Evolutionary conservation across 2,797 vertebrate species (phyloP), one percentile per base, ranked within the genome.

Genomic region (Oreortyx pictus): DNA sequence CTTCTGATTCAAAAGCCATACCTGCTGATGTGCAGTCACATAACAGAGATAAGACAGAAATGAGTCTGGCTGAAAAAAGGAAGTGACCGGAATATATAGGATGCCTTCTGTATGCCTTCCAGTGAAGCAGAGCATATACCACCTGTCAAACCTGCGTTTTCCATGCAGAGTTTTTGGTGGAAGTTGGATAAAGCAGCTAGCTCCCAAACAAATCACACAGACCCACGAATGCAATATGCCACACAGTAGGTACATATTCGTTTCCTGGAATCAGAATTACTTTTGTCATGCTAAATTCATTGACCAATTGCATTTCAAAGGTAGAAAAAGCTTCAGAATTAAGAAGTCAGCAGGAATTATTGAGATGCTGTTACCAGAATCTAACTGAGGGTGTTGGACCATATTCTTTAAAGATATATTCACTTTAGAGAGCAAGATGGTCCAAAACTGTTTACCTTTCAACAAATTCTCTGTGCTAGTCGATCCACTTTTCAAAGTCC

Each of bases 371-470:
- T 19, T 71, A 75, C 1, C 2, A 6, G 52, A 49, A 84, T 49
- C 22, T 75, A 76, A 60, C 2, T 0, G 0, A 62, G 6, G 22
- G 29, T 71, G 17, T 14, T 31, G 52, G 7, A 44, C 9, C 4
- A 12, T 17, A 2, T 43, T 74, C 47, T 57, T 37, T 31, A 64
- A 73, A 83, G 29, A 86, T 84, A 41, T 1, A 27, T 11, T 82
- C 17, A 39, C 23, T 71, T 64, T 31, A 44, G 29, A 67, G 86
- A 80, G 79, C 2, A 31, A 76, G 18, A 60, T 20, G 2, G 3
- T 29, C 61, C n/a, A 56, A 74, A 92, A 67, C 7, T 22, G 4
- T 35, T 76, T 14, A 31, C 9, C 7, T 71, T 83, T 79, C 25
- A 68, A 5, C 19, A 3, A 7, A 33, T 8, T 56, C 50, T 72